phyloP scores from a whole-genome alignment of 2,888 invertebrate genomes.

The Ecliptopera silaceata region DNA sequence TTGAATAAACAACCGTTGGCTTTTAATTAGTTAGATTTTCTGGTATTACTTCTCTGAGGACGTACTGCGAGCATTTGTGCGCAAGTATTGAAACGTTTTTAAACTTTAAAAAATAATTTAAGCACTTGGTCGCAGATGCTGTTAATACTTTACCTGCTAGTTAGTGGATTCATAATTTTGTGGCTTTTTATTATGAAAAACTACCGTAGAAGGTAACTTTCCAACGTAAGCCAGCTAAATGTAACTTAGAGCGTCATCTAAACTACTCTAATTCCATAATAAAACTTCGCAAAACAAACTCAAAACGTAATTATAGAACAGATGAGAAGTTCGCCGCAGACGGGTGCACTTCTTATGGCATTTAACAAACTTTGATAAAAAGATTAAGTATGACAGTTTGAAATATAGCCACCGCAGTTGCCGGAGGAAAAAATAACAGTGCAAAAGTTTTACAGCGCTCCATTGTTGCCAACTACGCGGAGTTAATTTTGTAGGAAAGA shows the following conservation, averaged over 20 bases:
- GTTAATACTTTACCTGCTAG: neutral
- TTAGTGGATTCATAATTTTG: neutral
- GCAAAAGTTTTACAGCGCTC: conserved; percentile 72
- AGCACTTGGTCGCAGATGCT: neutral
- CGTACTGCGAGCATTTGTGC: conserved; percentile 28
- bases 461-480: conserved; percentile 72
- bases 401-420: conserved; percentile 79
- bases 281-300: conserved; percentile 56
- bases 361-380: conserved; percentile 83
- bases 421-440: conserved; percentile 72
- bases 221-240: conserved; percentile 21
- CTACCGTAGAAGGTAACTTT: conserved; percentile 2
- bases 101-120: conserved; percentile 9
- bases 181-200: neutral
- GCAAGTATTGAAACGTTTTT: conserved; percentile 12
- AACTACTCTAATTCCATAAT: conserved; percentile 59
- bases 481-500: conserved; percentile 80
- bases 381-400: conserved; percentile 83
- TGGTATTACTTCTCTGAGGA: conserved; percentile 43
- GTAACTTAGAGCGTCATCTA: conserved; percentile 43
- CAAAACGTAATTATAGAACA: conserved; percentile 74
- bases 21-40: conserved; percentile 71
- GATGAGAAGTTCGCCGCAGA: conserved; percentile 68
- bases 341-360: conserved; percentile 78
- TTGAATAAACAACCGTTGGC: conserved; percentile 74